A percentile compares a stretch with the other conserved stretches of the same genome.
Conservation (phyloP, 2,888 invertebrate genomes). For the Desoria tigrina region DNA sequence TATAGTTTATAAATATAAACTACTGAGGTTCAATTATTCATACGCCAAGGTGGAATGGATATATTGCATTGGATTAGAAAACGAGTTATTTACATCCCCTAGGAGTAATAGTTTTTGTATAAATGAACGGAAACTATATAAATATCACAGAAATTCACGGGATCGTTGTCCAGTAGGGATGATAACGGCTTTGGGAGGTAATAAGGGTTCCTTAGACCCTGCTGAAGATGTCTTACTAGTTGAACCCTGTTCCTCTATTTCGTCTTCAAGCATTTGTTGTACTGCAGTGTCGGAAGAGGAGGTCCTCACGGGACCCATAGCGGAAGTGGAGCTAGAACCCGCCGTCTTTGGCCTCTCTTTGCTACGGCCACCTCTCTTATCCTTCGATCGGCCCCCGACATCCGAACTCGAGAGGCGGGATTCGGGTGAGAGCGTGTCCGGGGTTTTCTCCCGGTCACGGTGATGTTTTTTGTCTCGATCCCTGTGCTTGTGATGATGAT, state of each 20-base stretch:
- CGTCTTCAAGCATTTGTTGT: conserved; percentile 56
- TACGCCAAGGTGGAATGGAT: not conserved
- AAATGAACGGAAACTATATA: not conserved
- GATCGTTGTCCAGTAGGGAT: conserved; percentile 51
- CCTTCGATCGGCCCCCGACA: conserved; percentile 39
- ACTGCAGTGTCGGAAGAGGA: conserved; percentile 60
- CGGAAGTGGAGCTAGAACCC: conserved; percentile 38
- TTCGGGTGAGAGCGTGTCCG: conserved; percentile 51
- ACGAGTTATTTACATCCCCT: not conserved
- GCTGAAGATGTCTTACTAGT: conserved; percentile 49
- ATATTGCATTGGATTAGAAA: not conserved
- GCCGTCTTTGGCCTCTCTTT: conserved; percentile 54
- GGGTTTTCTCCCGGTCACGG: conserved; percentile 48
- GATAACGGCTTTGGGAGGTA: conserved; percentile 51
- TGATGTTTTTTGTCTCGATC: conserved; percentile 47
- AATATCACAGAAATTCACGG: conserved; percentile 54
- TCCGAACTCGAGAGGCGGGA: conserved; percentile 49
- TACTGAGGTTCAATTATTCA: not conserved
- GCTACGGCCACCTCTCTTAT: conserved; percentile 42
- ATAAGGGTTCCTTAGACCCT: conserved; percentile 50
- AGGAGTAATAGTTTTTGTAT: not conserved
- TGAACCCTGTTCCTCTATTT: conserved; percentile 55
- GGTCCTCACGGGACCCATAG: conserved; percentile 48
- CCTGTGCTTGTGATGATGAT: conserved; percentile 51
- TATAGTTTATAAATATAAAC: too few relatives aligned